Evolutionary conservation across 2,113 vertebrate genomes (phyloP).

Genomic region (Antennarius striatus): DNA sequence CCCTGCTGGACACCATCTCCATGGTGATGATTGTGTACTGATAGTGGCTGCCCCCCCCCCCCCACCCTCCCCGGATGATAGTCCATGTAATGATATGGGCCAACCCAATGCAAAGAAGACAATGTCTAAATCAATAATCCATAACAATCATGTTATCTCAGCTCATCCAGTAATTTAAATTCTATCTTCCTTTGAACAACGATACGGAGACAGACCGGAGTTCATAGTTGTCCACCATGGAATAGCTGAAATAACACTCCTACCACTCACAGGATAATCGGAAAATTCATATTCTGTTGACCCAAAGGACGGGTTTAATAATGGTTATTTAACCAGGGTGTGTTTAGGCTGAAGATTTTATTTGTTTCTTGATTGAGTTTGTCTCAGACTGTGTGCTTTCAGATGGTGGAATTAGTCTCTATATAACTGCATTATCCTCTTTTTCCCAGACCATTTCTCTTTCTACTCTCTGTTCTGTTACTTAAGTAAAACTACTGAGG

Average conservation of each 20-base stretch:
- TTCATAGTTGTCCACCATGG: constrained; percentile 35
- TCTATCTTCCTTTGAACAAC: constrained; percentile 43
- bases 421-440: constrained; percentile 52
- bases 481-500: constrained; percentile 12
- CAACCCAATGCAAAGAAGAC: constrained; percentile 18
- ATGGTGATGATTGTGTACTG: constrained; percentile 67
- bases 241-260: constrained; percentile 24
- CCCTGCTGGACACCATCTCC: constrained; percentile 60
- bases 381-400: constrained; percentile 53
- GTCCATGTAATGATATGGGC: constrained; percentile 54
- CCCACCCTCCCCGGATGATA: constrained; percentile 38
- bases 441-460: constrained; percentile 19
- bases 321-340: constrained; percentile 27
- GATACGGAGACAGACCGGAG: constrained; percentile 25
- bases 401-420: constrained; percentile 39
- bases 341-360: constrained; percentile 36
- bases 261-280: constrained; percentile 18
- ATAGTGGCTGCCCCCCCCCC: constrained; percentile 39
- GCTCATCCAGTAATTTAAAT: constrained; percentile 53
- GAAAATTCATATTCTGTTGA: no score
- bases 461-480: constrained; percentile 20
- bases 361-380: constrained; percentile 56
- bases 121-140: constrained; percentile 49
- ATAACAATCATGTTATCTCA: constrained; percentile 58
- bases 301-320: constrained; percentile 7